Evolutionary conservation across 2,888 invertebrate species (phyloP), one percentile per base, ranked within the genome.

Genomic region (Lepidocyrtoides sp.): DNA sequence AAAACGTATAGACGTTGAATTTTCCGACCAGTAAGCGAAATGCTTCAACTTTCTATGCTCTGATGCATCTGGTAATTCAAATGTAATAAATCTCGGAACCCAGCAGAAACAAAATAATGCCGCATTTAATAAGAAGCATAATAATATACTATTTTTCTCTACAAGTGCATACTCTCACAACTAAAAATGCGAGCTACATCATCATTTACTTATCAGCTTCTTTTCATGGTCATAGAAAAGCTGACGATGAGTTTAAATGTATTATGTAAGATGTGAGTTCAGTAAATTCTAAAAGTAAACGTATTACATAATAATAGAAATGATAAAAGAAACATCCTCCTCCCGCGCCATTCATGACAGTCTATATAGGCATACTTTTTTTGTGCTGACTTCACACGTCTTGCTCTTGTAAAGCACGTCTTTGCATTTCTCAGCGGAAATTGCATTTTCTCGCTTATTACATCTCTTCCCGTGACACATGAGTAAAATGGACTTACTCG

Each of bases 361-460:
- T n/a, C n/a, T n/a, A n/a, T n/a, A n/a, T n/a, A 5, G 17, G 4
- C n/a, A 10, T 36, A 69, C 5, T 32, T 32, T 2, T 36, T n/a
- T n/a, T n/a, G 32, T 44, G 23, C 26, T n/a, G 14, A 41, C 72
- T 72, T 72, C 23, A 77, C 29, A 79, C 77, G 12, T 51, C 54
- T 29, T 10, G 51, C 29, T 57, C 51, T 29, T n/a, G 14, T 41
- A 79, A 66, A 69, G 48, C 48, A 66, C 66, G 83, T 32, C 48
- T 44, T 51, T 79, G 32, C 36, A 51, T 82, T 82, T 83, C 48
- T 51, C 26, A 48, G 54, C 88, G 88, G 88, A 88, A 88, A 88
- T 88, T 88, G 69, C 88, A 88, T 88, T 88, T 88, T 88, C 88
- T 81, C 88, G 14, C 48, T 54, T 81, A 81, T 81, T 88, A 88